A percentile compares a stretch with the other conserved stretches of the same genome.
phyloP scores from a whole-genome alignment of 2,797 vertebrate species.

The Megalops cyprinoides region DNA sequence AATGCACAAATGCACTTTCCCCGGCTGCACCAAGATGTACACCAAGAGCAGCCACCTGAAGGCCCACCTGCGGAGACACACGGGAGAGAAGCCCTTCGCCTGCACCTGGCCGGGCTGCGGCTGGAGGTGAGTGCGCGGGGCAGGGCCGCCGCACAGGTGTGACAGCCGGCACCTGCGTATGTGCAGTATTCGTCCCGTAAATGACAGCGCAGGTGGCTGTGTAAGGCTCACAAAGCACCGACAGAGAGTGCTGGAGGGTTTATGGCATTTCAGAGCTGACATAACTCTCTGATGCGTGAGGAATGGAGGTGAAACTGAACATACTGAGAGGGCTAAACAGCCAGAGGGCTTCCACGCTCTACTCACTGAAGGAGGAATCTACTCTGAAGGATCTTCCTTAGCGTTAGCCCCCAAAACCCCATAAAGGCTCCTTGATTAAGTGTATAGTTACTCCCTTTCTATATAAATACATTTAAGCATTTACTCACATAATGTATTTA shows the following conservation, averaged over 20 bases:
- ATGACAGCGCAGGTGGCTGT: too few species aligned
- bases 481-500: not conserved
- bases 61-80: constrained; percentile 94
- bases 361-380: too few species aligned
- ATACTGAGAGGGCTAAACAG: not conserved
- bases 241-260: too few species aligned
- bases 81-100: constrained; percentile 94
- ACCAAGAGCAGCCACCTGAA: constrained; percentile 98
- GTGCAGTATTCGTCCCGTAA: too few species aligned
- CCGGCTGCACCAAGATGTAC: constrained; percentile 96
- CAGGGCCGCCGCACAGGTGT: too few species aligned
- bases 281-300: too few species aligned
- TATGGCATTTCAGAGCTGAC: too few species aligned
- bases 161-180: too few species aligned
- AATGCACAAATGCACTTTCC: constrained; percentile 97
- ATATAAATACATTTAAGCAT: not conserved
- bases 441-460: not conserved
- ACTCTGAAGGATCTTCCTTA: too few species aligned
- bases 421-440: not conserved
- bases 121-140: constrained; percentile 90
- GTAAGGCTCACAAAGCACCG: too few species aligned
- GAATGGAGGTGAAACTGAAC: not conserved
- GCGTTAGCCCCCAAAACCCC: not conserved
- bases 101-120: constrained; percentile 95
- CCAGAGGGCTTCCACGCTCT: too few species aligned